Conservation (phyloP, 2,888 invertebrate species). For the Caenorhabditis becei region DNA sequence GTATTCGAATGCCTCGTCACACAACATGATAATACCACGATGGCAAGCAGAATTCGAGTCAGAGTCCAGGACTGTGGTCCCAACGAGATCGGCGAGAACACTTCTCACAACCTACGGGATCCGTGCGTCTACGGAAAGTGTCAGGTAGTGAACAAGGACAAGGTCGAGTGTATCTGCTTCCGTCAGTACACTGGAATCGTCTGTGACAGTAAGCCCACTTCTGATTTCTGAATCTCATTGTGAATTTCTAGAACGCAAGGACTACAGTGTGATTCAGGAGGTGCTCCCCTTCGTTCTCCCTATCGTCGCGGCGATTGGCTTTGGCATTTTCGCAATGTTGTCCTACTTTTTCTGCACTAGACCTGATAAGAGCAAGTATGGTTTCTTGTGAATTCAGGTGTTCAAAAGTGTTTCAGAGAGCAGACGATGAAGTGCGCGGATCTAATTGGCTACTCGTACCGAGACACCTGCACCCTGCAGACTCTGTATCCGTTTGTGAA, state of each 20-base stretch:
- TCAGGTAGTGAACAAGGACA: not conserved
- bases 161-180: constrained; percentile 46
- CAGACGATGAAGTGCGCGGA: constrained; percentile 15
- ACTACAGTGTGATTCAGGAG: not conserved
- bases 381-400: too few species aligned
- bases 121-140: constrained; percentile 52
- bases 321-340: too few species aligned
- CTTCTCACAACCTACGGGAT: constrained; percentile 34
- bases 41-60: constrained; percentile 34
- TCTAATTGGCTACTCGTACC: constrained; percentile 17
- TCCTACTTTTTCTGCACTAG: too few species aligned
- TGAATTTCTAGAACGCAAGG: constrained; percentile 5
- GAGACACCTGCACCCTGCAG: not conserved
- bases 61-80: constrained; percentile 39
- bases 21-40: constrained; percentile 18
- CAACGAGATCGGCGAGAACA: constrained; percentile 2
- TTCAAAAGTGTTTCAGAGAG: constrained; percentile 20
- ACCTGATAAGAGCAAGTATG: too few species aligned
- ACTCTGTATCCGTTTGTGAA: constrained; percentile 16
- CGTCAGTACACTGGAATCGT: constrained; percentile 38
- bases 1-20: constrained; percentile 18
- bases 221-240: not conserved
- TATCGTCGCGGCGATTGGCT: too few species aligned
- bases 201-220: constrained; percentile 26
- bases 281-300: not conserved